Evolutionary conservation across 2,888 invertebrate genomes (phyloP).

Genomic region (Hyposoter didymator): DNA sequence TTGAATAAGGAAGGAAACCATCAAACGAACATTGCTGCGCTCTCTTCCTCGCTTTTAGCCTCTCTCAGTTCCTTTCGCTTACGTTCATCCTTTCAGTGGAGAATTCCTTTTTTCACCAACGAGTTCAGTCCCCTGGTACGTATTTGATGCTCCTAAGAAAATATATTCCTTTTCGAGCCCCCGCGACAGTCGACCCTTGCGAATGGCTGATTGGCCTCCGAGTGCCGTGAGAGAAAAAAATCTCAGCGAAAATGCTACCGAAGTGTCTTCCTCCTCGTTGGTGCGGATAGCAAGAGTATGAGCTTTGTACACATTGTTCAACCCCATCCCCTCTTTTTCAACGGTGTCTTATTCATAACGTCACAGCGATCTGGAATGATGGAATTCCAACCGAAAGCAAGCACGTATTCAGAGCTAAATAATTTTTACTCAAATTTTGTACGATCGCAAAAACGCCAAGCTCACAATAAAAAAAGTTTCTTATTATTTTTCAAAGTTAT

Average conservation of each 20-base stretch:
- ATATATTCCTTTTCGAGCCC: constrained; percentile 25
- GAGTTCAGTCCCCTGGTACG: constrained; percentile 14
- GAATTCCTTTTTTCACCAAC: constrained; percentile 23
- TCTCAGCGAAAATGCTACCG: constrained; percentile 10
- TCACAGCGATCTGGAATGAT: background rate
- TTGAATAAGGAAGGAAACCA: constrained; percentile 33
- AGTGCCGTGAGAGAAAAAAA: constrained; percentile 37
- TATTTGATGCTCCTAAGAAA: constrained; percentile 48
- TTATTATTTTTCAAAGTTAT: background rate
- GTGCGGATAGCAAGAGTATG: constrained; percentile 14
- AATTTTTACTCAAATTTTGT: background rate
- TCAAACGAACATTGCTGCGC: constrained; percentile 25
- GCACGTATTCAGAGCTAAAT: background rate
- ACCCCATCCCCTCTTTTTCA: constrained; percentile 1
- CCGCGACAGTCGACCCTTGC: background rate
- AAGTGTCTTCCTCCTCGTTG: background rate
- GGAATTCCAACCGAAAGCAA: constrained; percentile 11
- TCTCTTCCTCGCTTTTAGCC: constrained; percentile 19
- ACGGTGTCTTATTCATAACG: background rate
- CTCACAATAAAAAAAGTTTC: background rate
- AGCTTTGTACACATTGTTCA: background rate
- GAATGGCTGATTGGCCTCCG: constrained; percentile 27
- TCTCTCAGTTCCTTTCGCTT: constrained; percentile 20
- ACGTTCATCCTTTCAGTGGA: background rate
- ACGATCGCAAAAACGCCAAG: background rate